phyloP scores from a whole-genome alignment of 2,113 vertebrate species.

The Seriola dumerili region DNA sequence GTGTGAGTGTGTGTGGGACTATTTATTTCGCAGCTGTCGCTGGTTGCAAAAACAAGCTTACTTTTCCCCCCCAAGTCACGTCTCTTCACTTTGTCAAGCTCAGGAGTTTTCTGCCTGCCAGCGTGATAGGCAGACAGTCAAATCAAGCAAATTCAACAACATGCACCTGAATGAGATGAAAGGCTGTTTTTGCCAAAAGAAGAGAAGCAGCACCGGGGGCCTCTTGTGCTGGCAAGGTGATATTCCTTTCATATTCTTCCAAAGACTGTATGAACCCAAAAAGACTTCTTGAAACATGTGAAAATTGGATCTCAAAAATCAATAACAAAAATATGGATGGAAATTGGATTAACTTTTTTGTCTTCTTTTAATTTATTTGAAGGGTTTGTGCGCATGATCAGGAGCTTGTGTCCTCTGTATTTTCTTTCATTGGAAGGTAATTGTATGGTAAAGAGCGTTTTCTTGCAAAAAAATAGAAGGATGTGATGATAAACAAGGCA shows the following conservation, averaged over 20 bases:
- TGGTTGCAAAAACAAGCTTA: slow-evolving; percentile 13
- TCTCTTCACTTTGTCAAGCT: slow-evolving; percentile 16
- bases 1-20: not conserved
- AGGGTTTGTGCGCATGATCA: no score
- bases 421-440: not conserved
- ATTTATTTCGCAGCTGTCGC: slow-evolving; percentile 28
- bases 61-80: slow-evolving; percentile 17
- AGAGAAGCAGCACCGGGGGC: not conserved
- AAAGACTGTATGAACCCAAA: not conserved
- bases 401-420: not conserved
- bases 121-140: not conserved
- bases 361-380: not conserved
- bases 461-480: not conserved
- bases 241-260: not conserved
- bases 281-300: not conserved
- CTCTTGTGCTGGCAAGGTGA: not conserved
- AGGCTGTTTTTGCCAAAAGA: not conserved
- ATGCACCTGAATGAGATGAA: slow-evolving; percentile 4
- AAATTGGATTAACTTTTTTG: not conserved
- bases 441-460: not conserved
- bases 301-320: not conserved
- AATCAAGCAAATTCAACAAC: not conserved
- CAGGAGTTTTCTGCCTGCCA: slow-evolving; percentile 3
- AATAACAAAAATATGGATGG: not conserved
- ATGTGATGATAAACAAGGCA: not conserved